Evolutionary conservation across 2,113 vertebrate genomes (phyloP).

Genomic region (Ctenodactylus gundi): DNA sequence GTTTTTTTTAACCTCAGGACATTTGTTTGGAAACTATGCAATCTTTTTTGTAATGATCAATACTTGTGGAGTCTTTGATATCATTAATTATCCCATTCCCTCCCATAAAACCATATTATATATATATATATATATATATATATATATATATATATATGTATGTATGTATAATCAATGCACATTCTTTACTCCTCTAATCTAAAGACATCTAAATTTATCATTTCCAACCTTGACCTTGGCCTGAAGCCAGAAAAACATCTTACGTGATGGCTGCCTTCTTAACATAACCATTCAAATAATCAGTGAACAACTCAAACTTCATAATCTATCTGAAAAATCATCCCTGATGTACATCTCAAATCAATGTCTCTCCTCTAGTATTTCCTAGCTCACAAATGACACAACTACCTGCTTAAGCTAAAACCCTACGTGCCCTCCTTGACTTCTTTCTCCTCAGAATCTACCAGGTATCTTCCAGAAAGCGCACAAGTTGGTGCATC

Average conservation of each 20-base stretch:
- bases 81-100: not conserved
- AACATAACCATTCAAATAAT: not conserved
- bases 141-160: no score
- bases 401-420: not conserved
- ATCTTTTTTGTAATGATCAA: not conserved
- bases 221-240: not conserved
- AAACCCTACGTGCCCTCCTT: not conserved
- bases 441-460: not conserved
- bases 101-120: not conserved
- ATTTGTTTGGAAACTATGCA: not conserved
- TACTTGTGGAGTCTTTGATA: not conserved
- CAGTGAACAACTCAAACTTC: not conserved
- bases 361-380: not conserved
- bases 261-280: not conserved
- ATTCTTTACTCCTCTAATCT: not conserved
- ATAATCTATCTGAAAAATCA: not conserved
- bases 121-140: no score
- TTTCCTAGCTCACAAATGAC: conserved; percentile 29
- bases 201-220: not conserved
- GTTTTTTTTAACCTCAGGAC: not conserved
- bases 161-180: not conserved
- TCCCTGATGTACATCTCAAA: not conserved
- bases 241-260: not conserved
- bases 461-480: not conserved
- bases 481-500: not conserved